Conservation (phyloP, 2,113 vertebrate species). For the Baryphthengus martii region DNA sequence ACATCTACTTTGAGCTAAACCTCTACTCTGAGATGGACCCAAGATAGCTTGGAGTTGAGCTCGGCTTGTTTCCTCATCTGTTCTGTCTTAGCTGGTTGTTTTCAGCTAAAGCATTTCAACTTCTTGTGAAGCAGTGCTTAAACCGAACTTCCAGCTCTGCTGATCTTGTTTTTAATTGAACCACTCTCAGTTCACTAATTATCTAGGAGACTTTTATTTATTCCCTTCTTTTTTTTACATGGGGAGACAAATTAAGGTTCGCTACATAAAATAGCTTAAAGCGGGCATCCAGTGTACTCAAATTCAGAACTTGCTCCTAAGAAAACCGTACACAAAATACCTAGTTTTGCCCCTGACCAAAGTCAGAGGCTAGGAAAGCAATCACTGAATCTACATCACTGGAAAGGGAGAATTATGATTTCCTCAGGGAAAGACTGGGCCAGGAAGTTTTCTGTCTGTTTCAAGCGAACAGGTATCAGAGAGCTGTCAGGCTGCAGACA, state of each 20-base stretch:
- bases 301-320: neutral
- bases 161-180: neutral
- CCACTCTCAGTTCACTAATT: neutral
- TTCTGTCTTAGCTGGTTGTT: neutral
- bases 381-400: neutral
- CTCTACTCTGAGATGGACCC: neutral
- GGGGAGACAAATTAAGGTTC: neutral
- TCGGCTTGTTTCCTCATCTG: neutral
- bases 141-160: neutral
- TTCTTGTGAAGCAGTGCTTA: neutral
- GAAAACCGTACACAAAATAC: neutral
- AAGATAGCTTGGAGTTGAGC: neutral
- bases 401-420: neutral
- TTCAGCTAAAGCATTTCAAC: neutral
- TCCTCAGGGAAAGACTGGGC: neutral
- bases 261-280: neutral
- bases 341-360: neutral
- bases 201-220: neutral
- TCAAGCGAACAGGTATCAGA: neutral
- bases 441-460: neutral
- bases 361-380: neutral
- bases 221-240: neutral
- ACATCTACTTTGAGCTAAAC: neutral
- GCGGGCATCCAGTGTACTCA: neutral
- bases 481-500: neutral